phyloP scores from a whole-genome alignment of 2,113 vertebrate species.

The Otis tarda region DNA sequence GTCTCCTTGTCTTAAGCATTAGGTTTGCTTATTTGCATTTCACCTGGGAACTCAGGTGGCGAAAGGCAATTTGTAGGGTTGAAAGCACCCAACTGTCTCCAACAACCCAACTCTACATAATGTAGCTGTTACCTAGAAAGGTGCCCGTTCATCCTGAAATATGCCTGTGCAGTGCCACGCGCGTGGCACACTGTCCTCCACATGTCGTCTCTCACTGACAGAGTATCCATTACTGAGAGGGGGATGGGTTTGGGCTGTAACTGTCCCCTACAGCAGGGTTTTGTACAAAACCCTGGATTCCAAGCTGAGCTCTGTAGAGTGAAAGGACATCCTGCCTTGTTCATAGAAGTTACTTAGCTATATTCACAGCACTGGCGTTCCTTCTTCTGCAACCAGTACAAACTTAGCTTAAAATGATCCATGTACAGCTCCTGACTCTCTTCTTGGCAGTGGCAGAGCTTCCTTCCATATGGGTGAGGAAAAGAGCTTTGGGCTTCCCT shows the following conservation, averaged over 20 bases:
- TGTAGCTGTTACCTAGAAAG: background rate
- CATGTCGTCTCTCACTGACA: background rate
- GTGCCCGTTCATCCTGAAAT: background rate
- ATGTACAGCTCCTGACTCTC: background rate
- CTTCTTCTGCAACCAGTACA: background rate
- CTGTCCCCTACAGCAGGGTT: background rate
- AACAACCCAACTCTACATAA: background rate
- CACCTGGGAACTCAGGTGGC: background rate
- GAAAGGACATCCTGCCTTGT: background rate
- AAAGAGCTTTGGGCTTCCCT: background rate
- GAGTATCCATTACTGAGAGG: accelerated
- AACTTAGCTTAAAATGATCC: background rate
- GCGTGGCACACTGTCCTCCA: accelerated
- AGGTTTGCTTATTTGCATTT: conserved; percentile 1
- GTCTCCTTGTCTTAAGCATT: background rate
- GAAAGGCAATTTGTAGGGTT: background rate
- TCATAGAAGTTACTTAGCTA: background rate
- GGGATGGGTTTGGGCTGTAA: background rate
- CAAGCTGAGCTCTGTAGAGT: background rate
- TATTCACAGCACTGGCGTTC: background rate
- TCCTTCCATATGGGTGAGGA: background rate
- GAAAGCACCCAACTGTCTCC: background rate
- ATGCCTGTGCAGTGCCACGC: background rate
- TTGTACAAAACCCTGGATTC: background rate
- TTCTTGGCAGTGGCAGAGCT: background rate